Evolutionary conservation across 2,113 vertebrate genomes (phyloP).

Genomic region (Dermatemys mawii): DNA sequence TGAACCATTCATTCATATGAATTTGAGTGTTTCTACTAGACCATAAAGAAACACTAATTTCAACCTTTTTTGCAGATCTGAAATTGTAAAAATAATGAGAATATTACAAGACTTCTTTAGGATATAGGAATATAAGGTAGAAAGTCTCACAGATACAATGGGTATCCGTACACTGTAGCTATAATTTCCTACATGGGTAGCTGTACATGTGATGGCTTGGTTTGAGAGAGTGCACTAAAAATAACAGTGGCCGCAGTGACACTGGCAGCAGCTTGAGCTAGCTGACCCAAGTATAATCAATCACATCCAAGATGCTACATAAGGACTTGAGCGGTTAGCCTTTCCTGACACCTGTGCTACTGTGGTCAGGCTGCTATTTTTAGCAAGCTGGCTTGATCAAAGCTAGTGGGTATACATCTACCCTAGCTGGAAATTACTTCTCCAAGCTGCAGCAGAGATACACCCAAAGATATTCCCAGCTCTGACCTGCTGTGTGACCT

Average conservation of each 20-base stretch:
- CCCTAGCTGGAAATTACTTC: too few relatives aligned
- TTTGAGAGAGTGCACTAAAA: not conserved
- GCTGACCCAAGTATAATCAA: too few relatives aligned
- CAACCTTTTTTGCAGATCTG: not conserved
- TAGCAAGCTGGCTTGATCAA: too few relatives aligned
- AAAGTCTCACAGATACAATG: not conserved
- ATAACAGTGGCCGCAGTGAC: not conserved
- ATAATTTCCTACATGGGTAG: not conserved
- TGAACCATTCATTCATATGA: not conserved
- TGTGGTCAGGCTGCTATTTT: too few relatives aligned
- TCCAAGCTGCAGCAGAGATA: not conserved
- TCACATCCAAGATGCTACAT: too few relatives aligned
- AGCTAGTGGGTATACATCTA: too few relatives aligned
- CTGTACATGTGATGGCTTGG: not conserved
- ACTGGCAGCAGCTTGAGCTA: not conserved
- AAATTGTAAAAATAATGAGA: not conserved
- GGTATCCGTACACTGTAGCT: not conserved
- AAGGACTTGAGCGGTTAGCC: too few relatives aligned
- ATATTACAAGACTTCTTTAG: not conserved
- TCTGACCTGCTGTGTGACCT: not conserved
- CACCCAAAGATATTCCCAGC: not conserved
- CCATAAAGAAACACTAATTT: not conserved
- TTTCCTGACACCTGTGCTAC: too few relatives aligned
- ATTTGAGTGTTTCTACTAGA: not conserved
- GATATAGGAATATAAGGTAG: not conserved